Percentiles rank a stretch among this genome's conserved stretches.
Evolutionary conservation across 2,888 invertebrate species (phyloP).

Genomic region (Lepidochrysops patricia): DNA sequence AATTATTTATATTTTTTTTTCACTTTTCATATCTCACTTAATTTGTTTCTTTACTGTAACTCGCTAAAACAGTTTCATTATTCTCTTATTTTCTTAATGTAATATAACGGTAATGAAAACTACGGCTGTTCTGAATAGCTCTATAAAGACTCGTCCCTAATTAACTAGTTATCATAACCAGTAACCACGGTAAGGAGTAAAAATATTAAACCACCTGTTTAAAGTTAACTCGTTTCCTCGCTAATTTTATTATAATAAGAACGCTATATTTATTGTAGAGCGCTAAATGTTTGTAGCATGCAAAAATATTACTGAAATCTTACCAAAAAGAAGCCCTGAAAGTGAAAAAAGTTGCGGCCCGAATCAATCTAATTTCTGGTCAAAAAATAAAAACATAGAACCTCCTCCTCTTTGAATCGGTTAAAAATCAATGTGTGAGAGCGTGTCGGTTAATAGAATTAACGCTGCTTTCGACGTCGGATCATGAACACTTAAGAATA

Average conservation of each 20-base stretch:
- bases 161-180: background rate
- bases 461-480: background rate
- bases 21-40: no score
- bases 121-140: background rate
- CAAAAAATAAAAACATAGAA: no score
- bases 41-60: no score
- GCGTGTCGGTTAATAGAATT: background rate
- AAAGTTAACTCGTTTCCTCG: background rate
- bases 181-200: background rate
- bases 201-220: background rate
- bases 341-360: background rate
- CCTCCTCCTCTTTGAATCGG: no score
- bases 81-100: background rate
- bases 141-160: background rate
- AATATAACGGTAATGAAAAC: background rate
- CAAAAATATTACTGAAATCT: no score
- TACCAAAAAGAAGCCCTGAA: background rate
- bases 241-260: no score
- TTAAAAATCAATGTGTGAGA: background rate
- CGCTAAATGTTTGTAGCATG: background rate
- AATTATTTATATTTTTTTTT: no score
- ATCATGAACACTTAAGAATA: background rate
- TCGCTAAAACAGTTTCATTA: no score
- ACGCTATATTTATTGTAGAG: background rate
- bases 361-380: conserved; percentile 2